Evolutionary conservation across 2,888 invertebrate genomes (phyloP), one percentile per base, ranked within the genome.

Genomic region (Timema cristinae): DNA sequence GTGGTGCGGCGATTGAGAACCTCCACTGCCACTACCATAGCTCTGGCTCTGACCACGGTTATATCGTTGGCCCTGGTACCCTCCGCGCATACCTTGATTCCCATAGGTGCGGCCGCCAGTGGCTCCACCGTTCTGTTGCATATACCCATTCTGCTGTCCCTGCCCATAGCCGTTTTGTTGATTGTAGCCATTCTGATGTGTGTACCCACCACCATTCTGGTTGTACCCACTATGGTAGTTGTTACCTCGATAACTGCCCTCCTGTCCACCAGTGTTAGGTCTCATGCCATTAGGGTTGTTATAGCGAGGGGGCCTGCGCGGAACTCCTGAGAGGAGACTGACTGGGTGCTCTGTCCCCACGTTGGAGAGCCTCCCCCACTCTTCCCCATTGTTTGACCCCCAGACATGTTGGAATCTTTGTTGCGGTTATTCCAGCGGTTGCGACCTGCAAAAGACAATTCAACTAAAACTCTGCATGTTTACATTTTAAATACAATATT

Each of bases 171-270:
- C 77, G 66, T 77, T 79, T 54, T 78, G 79, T 49, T 79, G 76
- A 50, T 76, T 85, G 50, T 88, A 71, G 15, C 73, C 70, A 56
- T 70, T 69, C 50, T 75, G 74, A 50, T 71, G 67, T 48, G 50
- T 50, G 48, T 71, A 71, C 5, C 72, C 73, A 67, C 67, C 71
- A 66, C 63, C 54, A n/a, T 59, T 59, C 59, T 59, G 59, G 16
- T 59, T 15, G 49, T 72, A 68, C 11, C 70, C 61, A 66, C 70
- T 66, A n/a, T 68, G 68, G 59, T 59, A 67, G 59, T 50, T 63
- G 48, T n/a, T 16, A 15, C 67, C 16, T 68, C 71, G 86, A 77
- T 87, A 89, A 54, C 85, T 84, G 67, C 86, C 88, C 76, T 86
- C 56, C 79, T 81, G 49, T 77, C 78, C 68, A 7, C 63, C 59